A percentile compares a stretch with the other conserved stretches of the same genome.
phyloP scores from a whole-genome alignment of 2,113 vertebrate genomes.

The Myodes glareolus region DNA sequence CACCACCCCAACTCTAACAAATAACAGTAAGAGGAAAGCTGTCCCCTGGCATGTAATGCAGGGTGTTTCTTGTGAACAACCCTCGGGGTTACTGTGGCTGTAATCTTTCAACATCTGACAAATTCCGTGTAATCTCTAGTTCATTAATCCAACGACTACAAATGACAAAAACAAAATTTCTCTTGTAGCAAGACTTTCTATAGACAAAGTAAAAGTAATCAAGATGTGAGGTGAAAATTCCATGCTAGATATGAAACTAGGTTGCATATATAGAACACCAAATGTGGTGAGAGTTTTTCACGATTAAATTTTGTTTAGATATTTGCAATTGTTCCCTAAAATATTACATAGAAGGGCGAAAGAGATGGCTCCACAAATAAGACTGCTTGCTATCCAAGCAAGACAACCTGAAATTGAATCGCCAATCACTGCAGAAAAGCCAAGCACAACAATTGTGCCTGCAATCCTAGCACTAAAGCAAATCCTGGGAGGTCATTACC shows the following conservation, averaged over 20 bases:
- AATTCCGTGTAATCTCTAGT: background rate
- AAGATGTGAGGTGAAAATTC: background rate
- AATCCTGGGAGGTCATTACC: background rate
- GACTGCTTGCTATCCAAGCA: background rate
- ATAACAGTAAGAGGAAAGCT: background rate
- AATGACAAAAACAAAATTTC: background rate
- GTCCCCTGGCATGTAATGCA: background rate
- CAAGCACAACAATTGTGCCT: background rate
- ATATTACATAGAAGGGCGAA: background rate
- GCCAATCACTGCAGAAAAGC: background rate
- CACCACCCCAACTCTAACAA: background rate
- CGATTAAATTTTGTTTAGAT: background rate
- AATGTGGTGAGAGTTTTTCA: background rate
- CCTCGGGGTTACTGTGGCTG: background rate
- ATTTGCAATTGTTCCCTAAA: background rate
- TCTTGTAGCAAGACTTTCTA: background rate
- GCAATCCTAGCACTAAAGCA: background rate
- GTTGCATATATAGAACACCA: background rate
- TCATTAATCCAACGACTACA: background rate
- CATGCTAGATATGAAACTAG: background rate
- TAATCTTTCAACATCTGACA: background rate
- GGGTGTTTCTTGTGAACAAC: background rate
- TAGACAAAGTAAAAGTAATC: background rate
- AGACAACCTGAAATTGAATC: background rate
- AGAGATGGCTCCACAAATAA: background rate